These are phyloP conservation scores for Corbicula japonica DNA, from an alignment of 2,888 invertebrate genomes.

Conservation along the genomic window DNA sequence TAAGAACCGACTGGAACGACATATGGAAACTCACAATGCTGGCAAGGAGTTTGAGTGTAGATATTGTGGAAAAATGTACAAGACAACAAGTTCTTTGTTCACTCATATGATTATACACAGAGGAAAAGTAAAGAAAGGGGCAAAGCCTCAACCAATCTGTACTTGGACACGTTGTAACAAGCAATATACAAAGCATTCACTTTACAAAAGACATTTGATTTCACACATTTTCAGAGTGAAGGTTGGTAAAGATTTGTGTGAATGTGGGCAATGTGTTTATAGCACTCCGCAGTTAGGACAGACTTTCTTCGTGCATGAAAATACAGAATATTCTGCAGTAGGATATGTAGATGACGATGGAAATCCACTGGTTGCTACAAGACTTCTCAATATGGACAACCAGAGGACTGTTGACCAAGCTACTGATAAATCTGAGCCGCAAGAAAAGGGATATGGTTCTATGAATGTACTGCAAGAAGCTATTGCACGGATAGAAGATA, in stretches of 20 bases:
- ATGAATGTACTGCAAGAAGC: constrained; percentile 62
- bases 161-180: constrained; percentile 54
- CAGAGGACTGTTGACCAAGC: neutral
- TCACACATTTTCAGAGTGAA: constrained; percentile 65
- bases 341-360: constrained; percentile 39
- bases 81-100: constrained; percentile 60
- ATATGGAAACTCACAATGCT: constrained; percentile 59
- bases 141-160: constrained; percentile 43
- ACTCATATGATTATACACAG: constrained; percentile 63
- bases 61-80: constrained; percentile 53
- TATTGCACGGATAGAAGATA: constrained; percentile 63
- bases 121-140: constrained; percentile 51
- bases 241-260: constrained; percentile 56
- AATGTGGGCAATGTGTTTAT: constrained; percentile 53
- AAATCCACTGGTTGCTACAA: constrained; percentile 19
- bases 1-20: constrained; percentile 54
- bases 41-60: constrained; percentile 57
- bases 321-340: constrained; percentile 14
- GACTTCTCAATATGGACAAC: neutral
- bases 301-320: constrained; percentile 20
- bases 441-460: constrained; percentile 45
- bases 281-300: constrained; percentile 15
- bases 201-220: constrained; percentile 51
- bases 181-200: constrained; percentile 49
- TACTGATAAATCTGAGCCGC: constrained; percentile 16